phyloP scores from a whole-genome alignment of 1,140 invertebrate species.

The Drosophila yakuba region DNA sequence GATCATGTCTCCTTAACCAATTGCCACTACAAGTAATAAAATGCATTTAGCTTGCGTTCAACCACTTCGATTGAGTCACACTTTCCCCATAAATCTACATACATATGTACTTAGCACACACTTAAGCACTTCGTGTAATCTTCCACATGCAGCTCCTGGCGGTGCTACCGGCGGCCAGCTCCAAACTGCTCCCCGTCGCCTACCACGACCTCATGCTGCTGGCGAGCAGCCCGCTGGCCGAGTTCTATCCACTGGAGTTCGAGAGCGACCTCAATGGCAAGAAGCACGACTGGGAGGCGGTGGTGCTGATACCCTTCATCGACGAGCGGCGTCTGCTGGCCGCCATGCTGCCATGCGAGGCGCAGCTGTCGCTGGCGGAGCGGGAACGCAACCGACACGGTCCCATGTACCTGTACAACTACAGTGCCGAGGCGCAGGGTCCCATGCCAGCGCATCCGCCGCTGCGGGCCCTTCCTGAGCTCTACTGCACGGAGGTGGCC shows the following conservation, averaged over 20 bases:
- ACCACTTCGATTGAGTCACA: too few relatives aligned
- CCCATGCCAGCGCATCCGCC: conserved; percentile 39
- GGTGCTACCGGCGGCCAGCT: conserved; percentile 95
- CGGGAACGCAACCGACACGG: conserved; percentile 92
- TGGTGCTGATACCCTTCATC: conserved; percentile 98
- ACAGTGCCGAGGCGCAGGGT: conserved; percentile 73
- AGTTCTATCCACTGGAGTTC: conserved; percentile 96
- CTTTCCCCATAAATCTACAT: not conserved
- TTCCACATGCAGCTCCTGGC: conserved; percentile 89
- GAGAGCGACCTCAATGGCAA: conserved; percentile 97
- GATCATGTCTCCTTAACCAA: too few relatives aligned
- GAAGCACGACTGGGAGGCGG: conserved; percentile 98
- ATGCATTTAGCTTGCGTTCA: too few relatives aligned
- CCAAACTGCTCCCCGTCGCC: conserved; percentile 90
- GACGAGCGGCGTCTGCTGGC: conserved; percentile 91
- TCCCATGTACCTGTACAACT: conserved; percentile 92
- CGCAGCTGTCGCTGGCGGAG: conserved; percentile 90
- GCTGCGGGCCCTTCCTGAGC: conserved; percentile 51
- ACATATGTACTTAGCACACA: too few relatives aligned
- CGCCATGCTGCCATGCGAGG: conserved; percentile 91
- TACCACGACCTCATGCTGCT: conserved; percentile 94
- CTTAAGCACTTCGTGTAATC: too few relatives aligned
- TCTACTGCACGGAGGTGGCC: conserved; percentile 77
- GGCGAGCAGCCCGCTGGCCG: conserved; percentile 92
- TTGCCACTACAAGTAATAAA: too few relatives aligned